Percentiles rank a stretch among this genome's conserved stretches.
Conservation (phyloP, 2,113 vertebrate genomes). For the Hydropotes inermis region DNA sequence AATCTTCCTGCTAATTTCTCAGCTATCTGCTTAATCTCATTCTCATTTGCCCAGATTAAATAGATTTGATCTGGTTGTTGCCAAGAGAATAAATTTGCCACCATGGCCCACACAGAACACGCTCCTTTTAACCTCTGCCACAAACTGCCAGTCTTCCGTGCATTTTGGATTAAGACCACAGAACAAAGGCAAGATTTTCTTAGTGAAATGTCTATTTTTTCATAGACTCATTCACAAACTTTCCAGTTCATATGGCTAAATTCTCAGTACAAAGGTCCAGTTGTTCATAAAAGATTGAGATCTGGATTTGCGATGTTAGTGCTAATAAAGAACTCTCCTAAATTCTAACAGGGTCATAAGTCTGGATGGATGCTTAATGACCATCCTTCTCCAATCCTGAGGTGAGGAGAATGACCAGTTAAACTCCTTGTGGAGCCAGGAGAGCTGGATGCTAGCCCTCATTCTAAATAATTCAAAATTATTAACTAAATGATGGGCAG, state of each 20-base stretch:
- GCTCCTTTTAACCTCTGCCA: neutral
- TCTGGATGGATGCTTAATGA: neutral
- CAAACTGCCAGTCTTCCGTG: neutral
- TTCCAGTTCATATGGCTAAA: neutral
- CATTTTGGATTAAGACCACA: neutral
- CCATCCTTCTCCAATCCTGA: neutral
- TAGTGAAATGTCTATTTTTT: neutral
- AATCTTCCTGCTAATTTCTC: conserved; percentile 16
- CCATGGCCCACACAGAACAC: neutral
- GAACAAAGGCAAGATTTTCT: neutral
- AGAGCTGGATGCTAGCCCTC: neutral
- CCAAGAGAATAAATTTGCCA: neutral
- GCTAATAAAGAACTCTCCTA: neutral
- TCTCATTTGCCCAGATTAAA: neutral
- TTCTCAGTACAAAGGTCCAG: neutral
- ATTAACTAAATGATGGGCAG: neutral
- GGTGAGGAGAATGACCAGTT: neutral
- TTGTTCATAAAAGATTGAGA: neutral
- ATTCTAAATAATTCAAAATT: conserved; percentile 28
- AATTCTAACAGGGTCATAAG: neutral
- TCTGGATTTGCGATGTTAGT: neutral
- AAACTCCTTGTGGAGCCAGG: neutral
- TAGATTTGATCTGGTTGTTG: neutral
- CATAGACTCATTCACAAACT: neutral
- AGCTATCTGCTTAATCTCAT: neutral